Conservation (phyloP, 2,113 vertebrate genomes). For the Tricholaema leucomelas region DNA sequence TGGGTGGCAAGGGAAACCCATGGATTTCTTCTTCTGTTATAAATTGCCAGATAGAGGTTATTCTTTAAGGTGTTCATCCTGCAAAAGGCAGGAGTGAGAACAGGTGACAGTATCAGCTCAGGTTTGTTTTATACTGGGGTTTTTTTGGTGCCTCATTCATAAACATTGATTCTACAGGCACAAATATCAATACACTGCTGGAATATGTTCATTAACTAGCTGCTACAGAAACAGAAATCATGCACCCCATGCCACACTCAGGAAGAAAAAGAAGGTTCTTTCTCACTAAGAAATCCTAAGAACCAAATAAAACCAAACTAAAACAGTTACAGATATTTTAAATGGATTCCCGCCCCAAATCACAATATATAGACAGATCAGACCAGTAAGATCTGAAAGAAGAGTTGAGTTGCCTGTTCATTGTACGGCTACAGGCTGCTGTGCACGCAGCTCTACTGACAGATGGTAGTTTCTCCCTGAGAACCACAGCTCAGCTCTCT, state of each 20-base stretch:
- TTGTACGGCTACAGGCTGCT: background rate
- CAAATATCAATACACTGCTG: background rate
- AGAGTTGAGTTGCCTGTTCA: background rate
- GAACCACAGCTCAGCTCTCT: background rate
- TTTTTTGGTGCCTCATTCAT: background rate
- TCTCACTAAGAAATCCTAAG: background rate
- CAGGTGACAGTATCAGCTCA: too few species aligned
- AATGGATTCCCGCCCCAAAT: background rate
- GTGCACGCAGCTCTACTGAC: background rate
- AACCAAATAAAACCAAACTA: background rate
- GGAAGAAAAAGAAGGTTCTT: background rate
- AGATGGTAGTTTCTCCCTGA: background rate
- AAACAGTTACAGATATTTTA: background rate
- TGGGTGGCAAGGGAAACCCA: background rate
- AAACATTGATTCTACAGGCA: constrained; percentile 18
- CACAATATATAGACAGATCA: background rate
- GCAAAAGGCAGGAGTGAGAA: background rate
- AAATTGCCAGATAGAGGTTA: background rate
- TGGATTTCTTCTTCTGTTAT: background rate
- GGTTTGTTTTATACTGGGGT: too few species aligned
- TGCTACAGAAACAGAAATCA: background rate
- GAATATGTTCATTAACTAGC: background rate
- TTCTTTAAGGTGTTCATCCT: background rate
- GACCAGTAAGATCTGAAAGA: background rate
- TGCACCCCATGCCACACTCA: background rate